A percentile compares a stretch with the other conserved stretches of the same genome.
phyloP scores from a whole-genome alignment of 2,113 vertebrate species.

The Bucco capensis region DNA sequence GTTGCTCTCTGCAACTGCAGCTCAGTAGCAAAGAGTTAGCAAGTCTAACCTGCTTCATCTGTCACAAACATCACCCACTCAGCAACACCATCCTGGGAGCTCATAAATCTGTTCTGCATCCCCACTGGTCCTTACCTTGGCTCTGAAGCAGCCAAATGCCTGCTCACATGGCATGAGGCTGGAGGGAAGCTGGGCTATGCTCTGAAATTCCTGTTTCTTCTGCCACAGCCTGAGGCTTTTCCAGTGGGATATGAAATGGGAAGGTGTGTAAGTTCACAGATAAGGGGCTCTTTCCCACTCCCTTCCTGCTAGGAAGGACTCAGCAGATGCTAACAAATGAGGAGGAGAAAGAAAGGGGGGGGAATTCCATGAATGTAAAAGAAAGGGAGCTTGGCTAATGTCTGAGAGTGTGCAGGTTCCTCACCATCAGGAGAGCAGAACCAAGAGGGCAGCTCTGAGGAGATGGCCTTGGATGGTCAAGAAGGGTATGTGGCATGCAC shows the following conservation, averaged over 20 bases:
- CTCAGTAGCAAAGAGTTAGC: not conserved
- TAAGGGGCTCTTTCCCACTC: not conserved
- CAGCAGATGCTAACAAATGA: not conserved
- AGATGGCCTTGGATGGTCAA: not conserved
- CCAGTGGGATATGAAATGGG: not conserved
- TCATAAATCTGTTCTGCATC: not conserved
- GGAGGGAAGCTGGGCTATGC: not conserved
- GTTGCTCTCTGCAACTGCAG: not conserved
- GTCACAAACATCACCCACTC: conserved; percentile 8
- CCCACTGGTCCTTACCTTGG: not conserved
- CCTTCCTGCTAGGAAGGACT: not conserved
- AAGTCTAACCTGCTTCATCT: not conserved
- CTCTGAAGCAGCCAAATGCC: not conserved
- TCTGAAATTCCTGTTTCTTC: not conserved
- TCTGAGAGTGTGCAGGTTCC: not conserved
- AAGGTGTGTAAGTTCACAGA: not conserved
- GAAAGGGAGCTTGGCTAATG: not conserved
- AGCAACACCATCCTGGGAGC: not conserved
- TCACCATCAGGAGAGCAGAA: not conserved
- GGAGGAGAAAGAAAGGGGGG: not conserved
- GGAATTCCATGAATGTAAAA: not conserved
- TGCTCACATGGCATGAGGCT: not conserved
- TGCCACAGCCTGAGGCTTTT: not conserved
- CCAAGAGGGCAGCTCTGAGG: not conserved
- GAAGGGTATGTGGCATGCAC: not conserved